Evolutionary conservation across 2,888 invertebrate genomes (phyloP).

Genomic region (Schizaphis graminum): DNA sequence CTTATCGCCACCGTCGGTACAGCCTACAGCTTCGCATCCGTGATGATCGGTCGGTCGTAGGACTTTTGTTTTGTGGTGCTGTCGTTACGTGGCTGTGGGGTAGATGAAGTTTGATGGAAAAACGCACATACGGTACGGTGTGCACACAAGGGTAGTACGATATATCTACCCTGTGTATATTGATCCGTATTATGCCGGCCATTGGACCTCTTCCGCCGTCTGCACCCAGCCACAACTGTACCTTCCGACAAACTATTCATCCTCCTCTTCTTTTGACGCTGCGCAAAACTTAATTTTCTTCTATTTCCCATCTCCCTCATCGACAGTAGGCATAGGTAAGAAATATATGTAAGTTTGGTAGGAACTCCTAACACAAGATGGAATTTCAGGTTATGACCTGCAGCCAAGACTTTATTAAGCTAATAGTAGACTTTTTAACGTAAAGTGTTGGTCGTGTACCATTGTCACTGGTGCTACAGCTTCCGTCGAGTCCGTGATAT

Average conservation of each 20-base stretch:
- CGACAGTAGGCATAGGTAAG: not conserved
- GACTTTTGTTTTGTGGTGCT: not conserved
- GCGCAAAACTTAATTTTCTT: not conserved
- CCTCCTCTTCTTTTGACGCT: not conserved
- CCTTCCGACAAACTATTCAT: not conserved
- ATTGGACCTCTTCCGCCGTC: slow-evolving; percentile 6
- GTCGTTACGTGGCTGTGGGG: not conserved
- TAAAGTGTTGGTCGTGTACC: not conserved
- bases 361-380: no score
- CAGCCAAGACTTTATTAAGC: not conserved
- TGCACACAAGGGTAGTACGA: not conserved
- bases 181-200: slow-evolving; percentile 56
- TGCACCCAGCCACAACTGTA: not conserved
- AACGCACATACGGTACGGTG: not conserved
- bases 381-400: not conserved
- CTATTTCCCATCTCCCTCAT: not conserved
- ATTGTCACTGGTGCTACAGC: not conserved
- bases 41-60: not conserved
- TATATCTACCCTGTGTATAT: slow-evolving; percentile 49
- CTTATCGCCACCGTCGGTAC: not conserved
- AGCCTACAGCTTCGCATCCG: not conserved
- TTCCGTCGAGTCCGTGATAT: not conserved
- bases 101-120: not conserved
- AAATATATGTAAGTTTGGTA: not conserved
- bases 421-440: not conserved